Conservation (phyloP, 2,888 invertebrate species). For the Plagodis dolabraria region DNA sequence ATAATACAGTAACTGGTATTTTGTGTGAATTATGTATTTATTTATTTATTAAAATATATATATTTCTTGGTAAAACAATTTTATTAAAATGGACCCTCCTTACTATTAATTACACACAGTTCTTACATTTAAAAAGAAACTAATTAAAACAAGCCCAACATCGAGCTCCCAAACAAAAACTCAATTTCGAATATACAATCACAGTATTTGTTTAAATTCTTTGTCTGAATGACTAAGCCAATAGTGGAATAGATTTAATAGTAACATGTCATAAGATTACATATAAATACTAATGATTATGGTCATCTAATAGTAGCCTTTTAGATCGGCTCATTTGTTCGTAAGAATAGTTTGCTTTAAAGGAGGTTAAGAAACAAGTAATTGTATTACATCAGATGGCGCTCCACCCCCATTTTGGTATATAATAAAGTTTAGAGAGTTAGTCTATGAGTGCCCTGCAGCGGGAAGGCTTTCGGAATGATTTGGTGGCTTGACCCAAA, state of each 20-base stretch:
- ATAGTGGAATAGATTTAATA: constrained; percentile 23
- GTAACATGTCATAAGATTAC: constrained; percentile 7
- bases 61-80: too few species aligned
- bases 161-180: constrained; percentile 38
- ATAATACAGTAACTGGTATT: too few species aligned
- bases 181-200: constrained; percentile 41
- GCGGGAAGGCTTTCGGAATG: too few species aligned
- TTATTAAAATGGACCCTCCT: not conserved
- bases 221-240: constrained; percentile 40
- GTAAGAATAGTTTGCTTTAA: too few species aligned
- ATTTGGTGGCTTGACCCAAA: too few species aligned
- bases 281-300: constrained; percentile 8
- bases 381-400: too few species aligned
- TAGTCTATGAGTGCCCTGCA: too few species aligned
- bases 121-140: constrained; percentile 26
- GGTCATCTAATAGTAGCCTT: not conserved
- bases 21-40: too few species aligned
- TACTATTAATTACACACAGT: constrained; percentile 2
- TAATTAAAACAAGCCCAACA: constrained; percentile 26
- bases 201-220: constrained; percentile 39
- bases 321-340: not conserved
- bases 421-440: too few species aligned
- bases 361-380: too few species aligned
- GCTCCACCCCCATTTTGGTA: too few species aligned
- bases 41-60: too few species aligned